These are phyloP conservation scores for Rhinichthys osculus DNA, from an alignment of 2,797 vertebrate genomes.

Conservation along the genomic window DNA sequence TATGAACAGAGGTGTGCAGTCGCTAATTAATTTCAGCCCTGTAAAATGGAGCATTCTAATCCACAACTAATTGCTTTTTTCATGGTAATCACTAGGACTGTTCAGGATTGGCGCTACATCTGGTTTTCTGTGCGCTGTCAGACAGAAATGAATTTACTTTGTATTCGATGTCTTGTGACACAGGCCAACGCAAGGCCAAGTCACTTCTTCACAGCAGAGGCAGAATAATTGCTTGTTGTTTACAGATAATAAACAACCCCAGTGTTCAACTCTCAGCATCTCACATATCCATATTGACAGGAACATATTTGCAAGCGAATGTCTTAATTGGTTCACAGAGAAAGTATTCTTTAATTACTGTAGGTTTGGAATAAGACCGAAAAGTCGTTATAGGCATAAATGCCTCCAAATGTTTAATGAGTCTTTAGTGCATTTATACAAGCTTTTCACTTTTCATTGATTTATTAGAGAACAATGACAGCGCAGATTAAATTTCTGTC, in stretches of 20 bases:
- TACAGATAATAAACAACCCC: constrained; percentile 64
- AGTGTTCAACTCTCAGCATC: constrained; percentile 33
- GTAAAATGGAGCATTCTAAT: constrained; percentile 13
- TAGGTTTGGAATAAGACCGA: neutral
- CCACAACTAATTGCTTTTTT: constrained; percentile 66
- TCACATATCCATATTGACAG: constrained; percentile 18
- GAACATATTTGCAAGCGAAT: constrained; percentile 48
- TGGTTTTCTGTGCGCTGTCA: constrained; percentile 58
- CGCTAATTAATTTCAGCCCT: constrained; percentile 37
- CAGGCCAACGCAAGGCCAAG: constrained; percentile 54
- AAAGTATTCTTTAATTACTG: constrained; percentile 26
- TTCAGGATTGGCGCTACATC: constrained; percentile 56
- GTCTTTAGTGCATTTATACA: constrained; percentile 15
- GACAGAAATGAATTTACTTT: constrained; percentile 72
- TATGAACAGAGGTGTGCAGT: constrained; percentile 6
- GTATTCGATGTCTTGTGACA: constrained; percentile 64
- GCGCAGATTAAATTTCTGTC: constrained; percentile 55
- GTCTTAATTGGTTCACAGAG: constrained; percentile 61
- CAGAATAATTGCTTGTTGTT: constrained; percentile 64
- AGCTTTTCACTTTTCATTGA: constrained; percentile 18
- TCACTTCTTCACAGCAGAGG: constrained; percentile 54
- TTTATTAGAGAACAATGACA: constrained; percentile 44
- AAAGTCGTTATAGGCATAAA: constrained; percentile 6
- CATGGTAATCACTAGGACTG: constrained; percentile 59
- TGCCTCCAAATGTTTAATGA: constrained; percentile 8